Evolutionary conservation across 2,888 invertebrate genomes (phyloP).

Genomic region (Oscheius myriophilus): DNA sequence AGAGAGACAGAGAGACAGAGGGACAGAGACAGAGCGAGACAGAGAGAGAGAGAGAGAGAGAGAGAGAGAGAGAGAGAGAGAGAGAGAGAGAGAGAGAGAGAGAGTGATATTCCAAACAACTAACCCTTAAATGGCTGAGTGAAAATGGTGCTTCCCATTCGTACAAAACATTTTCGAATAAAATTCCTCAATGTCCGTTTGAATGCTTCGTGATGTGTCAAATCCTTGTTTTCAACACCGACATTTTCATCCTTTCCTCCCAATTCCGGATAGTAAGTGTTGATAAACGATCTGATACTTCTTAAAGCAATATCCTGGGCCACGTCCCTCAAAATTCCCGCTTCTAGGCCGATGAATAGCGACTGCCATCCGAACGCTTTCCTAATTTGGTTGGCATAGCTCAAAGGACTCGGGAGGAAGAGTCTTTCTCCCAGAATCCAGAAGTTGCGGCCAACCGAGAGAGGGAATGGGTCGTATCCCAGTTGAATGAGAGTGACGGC

Average conservation of each 20-base stretch:
- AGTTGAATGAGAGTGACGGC: conserved; percentile 59
- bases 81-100: conserved; percentile 3
- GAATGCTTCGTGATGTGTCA: conserved; percentile 53
- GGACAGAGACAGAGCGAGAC: no score
- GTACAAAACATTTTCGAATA: conserved; percentile 73
- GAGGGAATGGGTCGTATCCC: conserved; percentile 68
- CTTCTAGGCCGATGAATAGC: conserved; percentile 62
- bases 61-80: not conserved
- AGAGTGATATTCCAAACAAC: no score
- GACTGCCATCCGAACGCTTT: conserved; percentile 49
- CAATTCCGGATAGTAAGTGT: conserved; percentile 59
- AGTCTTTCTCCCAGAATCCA: conserved; percentile 61
- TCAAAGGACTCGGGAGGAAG: conserved; percentile 66
- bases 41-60: not conserved
- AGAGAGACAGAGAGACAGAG: no score
- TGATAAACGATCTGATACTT: conserved; percentile 51
- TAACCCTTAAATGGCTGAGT: conserved; percentile 86
- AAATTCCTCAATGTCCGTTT: conserved; percentile 53
- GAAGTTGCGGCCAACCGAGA: conserved; percentile 60
- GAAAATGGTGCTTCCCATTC: conserved; percentile 80
- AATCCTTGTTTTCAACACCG: conserved; percentile 50
- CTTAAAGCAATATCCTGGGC: conserved; percentile 53
- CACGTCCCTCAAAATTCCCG: conserved; percentile 48
- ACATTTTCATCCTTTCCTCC: conserved; percentile 52
- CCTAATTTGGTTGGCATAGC: conserved; percentile 61